phyloP scores from a whole-genome alignment of 2,797 vertebrate species.

The Phrynocephalus forsythii region DNA sequence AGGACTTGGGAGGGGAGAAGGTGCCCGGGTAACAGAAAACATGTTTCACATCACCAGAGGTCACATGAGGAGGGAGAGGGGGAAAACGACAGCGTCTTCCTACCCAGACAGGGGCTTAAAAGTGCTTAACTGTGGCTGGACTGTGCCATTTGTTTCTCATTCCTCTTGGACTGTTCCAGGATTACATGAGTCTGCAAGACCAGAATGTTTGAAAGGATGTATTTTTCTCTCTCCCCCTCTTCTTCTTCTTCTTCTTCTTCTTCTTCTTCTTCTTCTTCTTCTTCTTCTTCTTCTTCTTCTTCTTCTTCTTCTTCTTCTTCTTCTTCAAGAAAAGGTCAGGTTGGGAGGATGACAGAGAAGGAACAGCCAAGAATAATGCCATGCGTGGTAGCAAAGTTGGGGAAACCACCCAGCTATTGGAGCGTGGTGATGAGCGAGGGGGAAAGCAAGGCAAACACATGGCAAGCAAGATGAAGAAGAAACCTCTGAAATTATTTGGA shows the following conservation, averaged over 20 bases:
- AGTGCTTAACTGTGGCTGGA: slow-evolving; percentile 15
- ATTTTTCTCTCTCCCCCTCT: neutral
- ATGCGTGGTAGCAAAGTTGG: neutral
- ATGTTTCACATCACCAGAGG: neutral
- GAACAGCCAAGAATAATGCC: neutral
- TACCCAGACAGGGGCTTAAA: slow-evolving; percentile 7
- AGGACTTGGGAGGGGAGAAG: neutral
- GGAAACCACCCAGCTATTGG: neutral
- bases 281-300: neutral
- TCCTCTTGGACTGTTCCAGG: neutral
- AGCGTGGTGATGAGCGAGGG: neutral
- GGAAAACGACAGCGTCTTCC: neutral
- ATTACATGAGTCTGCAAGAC: slow-evolving; percentile 13
- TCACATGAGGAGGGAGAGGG: neutral
- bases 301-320: neutral
- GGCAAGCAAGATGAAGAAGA: slow-evolving; percentile 23
- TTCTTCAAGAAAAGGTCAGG: neutral
- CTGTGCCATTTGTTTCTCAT: slow-evolving; percentile 9
- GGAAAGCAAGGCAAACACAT: neutral
- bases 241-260: too few species aligned
- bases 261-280: too few species aligned
- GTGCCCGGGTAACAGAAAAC: neutral
- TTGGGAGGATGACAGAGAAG: slow-evolving; percentile 11
- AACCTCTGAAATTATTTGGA: slow-evolving; percentile 15
- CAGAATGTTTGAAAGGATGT: slow-evolving; percentile 7